Base-by-base conservation (phyloP, 53 echinoderm and acorn worm genomes). In the Holothuria scabra region DNA sequence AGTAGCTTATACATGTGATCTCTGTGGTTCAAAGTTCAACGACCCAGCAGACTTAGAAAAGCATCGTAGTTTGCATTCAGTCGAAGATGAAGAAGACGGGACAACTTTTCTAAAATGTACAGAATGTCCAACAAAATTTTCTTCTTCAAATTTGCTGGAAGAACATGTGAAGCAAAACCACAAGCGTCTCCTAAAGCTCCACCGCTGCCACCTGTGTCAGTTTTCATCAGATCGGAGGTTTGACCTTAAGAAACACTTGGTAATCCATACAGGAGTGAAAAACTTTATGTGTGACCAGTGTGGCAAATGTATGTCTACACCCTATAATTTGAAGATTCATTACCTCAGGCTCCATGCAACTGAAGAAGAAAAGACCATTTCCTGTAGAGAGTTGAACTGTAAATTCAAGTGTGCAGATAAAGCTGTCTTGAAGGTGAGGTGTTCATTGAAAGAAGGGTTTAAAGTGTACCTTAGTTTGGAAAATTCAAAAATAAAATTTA, bases 291-390 rank as follows among this genome's bases (percentile, higher is more conserved):
- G 96, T 30, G 90, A 93, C 52, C 74, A 83, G 62, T 96, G 96
- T 34, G 96, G 96, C 34, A 93, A 93, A 58, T 67, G 88, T 55
- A 92, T 92, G 81, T 94, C 93, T 18, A 93, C 96, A 13, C 85
- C 85, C 4, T 96, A 96, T 85, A 96, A 96, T 46, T 91, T 96
- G 56, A 93, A 93, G 68, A 91, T 96, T 61, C 96, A 96, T 75
- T 85, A 86, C 44, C 48, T 87, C 46, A 83, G 96, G 6, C 84
- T 93, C 64, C 96, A 96, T 62, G 96, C 96, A 56, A 91, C 91
- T 0, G 96, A 93, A 0, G 89, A 90, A 9, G 88, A 94, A 66
- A 96, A 96, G 46, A 90, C 88, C 55, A 92, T 96, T 46, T 60
- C 71, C 26, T 96, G 96, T 41, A 22, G 60, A 21, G 66, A 74